phyloP scores from a whole-genome alignment of 1,140 invertebrate species.

The Macrosteles quadrilineatus region DNA sequence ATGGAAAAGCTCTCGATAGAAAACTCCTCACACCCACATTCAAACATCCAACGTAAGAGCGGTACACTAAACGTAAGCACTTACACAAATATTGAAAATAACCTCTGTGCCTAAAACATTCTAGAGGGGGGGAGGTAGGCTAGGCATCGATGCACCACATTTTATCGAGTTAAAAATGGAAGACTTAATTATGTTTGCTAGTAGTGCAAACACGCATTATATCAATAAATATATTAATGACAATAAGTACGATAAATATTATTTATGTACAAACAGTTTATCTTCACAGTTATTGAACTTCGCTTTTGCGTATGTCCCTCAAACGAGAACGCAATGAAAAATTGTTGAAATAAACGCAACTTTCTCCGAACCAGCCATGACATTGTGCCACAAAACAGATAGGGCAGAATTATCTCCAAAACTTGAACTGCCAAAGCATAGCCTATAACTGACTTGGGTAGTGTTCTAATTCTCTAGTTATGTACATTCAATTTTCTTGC shows the following conservation, averaged over 20 bases:
- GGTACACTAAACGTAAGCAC: neutral
- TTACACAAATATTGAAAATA: constrained; percentile 21
- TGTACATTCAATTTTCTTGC: too few relatives aligned
- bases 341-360: neutral
- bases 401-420: neutral
- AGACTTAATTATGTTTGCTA: constrained; percentile 26
- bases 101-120: neutral
- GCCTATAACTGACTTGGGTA: neutral
- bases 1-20: neutral
- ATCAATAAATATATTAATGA: constrained; percentile 28
- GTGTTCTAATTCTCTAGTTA: neutral
- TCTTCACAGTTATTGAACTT: constrained; percentile 7
- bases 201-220: constrained; percentile 27
- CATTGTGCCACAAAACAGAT: neutral
- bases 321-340: neutral
- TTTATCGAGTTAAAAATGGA: constrained; percentile 29
- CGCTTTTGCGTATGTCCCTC: neutral
- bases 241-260: constrained; percentile 29
- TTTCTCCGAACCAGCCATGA: neutral
- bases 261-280: constrained; percentile 28
- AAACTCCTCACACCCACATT: constrained; percentile 11
- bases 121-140: neutral
- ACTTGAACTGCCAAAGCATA: constrained; percentile 12
- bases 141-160: constrained; percentile 23
- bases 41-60: neutral